These are phyloP conservation scores for Hydropsyche tenuis DNA, from an alignment of 1,140 invertebrate species.

Conservation along the genomic window DNA sequence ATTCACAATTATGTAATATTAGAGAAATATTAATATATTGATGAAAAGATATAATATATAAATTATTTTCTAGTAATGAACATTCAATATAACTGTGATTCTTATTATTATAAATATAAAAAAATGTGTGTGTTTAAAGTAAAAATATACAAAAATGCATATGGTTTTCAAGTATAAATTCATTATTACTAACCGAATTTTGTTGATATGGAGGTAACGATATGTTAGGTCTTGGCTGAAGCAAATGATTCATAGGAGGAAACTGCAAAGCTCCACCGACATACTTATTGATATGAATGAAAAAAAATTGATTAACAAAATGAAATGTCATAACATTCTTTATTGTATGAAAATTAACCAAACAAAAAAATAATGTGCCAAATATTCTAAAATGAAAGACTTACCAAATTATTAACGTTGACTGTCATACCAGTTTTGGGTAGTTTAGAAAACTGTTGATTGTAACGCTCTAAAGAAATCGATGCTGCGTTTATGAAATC, in stretches of 20 bases:
- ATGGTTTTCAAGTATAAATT: too few relatives aligned
- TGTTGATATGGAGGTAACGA: background rate
- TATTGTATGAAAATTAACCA: background rate
- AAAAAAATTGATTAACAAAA: too few relatives aligned
- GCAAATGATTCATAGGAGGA: background rate
- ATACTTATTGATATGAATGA: too few relatives aligned
- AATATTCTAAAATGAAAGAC: background rate
- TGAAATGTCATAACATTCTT: too few relatives aligned
- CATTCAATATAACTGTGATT: too few relatives aligned
- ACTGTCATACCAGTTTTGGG: background rate
- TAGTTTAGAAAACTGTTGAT: background rate
- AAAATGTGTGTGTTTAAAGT: too few relatives aligned
- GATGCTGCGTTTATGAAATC: conserved; percentile 12
- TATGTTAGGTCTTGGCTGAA: background rate
- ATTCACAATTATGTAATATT: too few relatives aligned
- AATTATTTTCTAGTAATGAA: too few relatives aligned
- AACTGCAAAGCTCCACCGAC: background rate
- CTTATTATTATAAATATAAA: too few relatives aligned
- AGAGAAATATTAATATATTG: too few relatives aligned
- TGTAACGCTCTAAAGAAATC: background rate
- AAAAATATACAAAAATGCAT: too few relatives aligned
- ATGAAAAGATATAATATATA: too few relatives aligned
- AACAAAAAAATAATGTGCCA: background rate
- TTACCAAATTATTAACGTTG: conserved; percentile 2
- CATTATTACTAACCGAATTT: background rate